Evolutionary conservation across 2,113 vertebrate genomes (phyloP).

Genomic region (Tupaia chinensis): DNA sequence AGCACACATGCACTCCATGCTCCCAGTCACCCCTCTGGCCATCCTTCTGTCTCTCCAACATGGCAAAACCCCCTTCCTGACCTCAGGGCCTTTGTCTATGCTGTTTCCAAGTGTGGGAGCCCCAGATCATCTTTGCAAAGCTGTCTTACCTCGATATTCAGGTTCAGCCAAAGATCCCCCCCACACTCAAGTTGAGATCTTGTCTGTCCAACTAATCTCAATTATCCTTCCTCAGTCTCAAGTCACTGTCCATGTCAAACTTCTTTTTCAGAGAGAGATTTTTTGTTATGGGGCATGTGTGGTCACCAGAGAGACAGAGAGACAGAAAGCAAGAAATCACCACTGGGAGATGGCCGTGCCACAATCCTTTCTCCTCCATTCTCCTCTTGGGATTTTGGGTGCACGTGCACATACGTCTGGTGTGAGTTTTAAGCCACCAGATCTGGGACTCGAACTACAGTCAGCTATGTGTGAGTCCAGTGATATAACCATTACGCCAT

Average conservation of each 20-base stretch:
- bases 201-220: not conserved
- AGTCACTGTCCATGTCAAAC: not conserved
- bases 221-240: not conserved
- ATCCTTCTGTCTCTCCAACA: rapidly evolving
- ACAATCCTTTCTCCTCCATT: too few relatives aligned
- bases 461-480: too few relatives aligned
- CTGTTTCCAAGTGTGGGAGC: not conserved
- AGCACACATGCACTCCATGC: rapidly evolving
- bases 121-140: too few relatives aligned
- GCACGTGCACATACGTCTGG: too few relatives aligned
- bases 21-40: not conserved
- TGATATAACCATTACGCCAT: too few relatives aligned
- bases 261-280: not conserved
- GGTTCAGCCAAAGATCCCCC: not conserved
- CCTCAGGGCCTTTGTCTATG: not conserved
- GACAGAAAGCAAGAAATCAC: too few relatives aligned
- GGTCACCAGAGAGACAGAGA: too few relatives aligned
- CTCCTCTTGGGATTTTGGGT: too few relatives aligned
- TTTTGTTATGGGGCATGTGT: too few relatives aligned
- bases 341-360: too few relatives aligned
- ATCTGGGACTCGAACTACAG: too few relatives aligned
- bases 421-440: too few relatives aligned
- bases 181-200: not conserved
- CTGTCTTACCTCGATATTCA: not conserved
- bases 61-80: not conserved